A percentile compares a stretch with the other conserved stretches of the same genome.
Evolutionary conservation across 2,113 vertebrate genomes (phyloP).

Genomic region (Coryphaenoides rupestris): DNA sequence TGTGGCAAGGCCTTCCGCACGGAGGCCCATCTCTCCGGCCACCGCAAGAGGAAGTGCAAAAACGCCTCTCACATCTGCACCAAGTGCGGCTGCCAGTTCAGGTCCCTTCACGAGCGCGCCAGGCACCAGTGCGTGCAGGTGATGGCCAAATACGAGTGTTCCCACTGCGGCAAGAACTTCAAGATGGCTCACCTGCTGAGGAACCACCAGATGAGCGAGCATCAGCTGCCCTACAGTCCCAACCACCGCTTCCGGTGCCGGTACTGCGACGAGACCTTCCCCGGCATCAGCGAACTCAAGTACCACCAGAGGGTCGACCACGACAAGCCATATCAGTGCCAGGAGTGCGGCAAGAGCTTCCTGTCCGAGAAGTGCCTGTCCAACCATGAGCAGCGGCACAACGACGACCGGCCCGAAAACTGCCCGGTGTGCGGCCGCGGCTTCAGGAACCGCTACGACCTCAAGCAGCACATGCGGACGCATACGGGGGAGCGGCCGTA

Average conservation of each 20-base stretch:
- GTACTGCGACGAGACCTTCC: conserved; percentile 65
- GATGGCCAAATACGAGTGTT: conserved; percentile 62
- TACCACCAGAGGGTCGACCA: conserved; percentile 65
- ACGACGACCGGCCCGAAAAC: conserved; percentile 58
- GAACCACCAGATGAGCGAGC: conserved; percentile 68
- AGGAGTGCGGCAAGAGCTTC: conserved; percentile 68
- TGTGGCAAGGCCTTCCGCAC: conserved; percentile 68
- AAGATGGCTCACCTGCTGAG: conserved; percentile 64
- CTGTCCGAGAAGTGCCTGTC: conserved; percentile 59
- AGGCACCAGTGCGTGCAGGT: conserved; percentile 67
- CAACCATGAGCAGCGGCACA: conserved; percentile 65
- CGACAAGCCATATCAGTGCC: conserved; percentile 66
- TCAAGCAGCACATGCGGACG: conserved; percentile 69
- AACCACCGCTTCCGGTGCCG: conserved; percentile 66
- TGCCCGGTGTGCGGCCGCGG: conserved; percentile 60
- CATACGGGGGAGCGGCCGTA: conserved; percentile 69
- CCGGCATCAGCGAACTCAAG: conserved; percentile 65
- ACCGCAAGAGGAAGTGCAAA: conserved; percentile 65
- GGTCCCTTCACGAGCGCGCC: conserved; percentile 58
- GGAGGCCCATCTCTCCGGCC: conserved; percentile 58
- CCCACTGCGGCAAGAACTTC: conserved; percentile 66
- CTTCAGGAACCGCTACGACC: conserved; percentile 64
- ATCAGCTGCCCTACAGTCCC: conserved; percentile 65
- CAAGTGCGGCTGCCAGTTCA: conserved; percentile 64
- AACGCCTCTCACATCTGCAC: conserved; percentile 65